Evolutionary conservation across 2,797 vertebrate genomes (phyloP).

Genomic region (Pantherophis vulpinus): DNA sequence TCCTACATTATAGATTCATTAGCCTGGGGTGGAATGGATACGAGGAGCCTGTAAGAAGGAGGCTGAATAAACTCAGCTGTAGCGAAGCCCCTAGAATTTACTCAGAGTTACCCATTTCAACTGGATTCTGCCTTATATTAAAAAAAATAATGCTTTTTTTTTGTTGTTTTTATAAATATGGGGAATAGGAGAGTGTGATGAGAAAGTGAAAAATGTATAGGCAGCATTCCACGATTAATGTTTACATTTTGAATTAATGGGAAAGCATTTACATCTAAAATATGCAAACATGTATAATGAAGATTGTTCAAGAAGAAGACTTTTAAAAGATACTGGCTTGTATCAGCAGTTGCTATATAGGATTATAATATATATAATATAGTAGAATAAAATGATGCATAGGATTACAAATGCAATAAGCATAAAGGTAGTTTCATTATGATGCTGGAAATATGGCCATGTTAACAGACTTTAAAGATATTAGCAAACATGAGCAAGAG

Average conservation of each 20-base stretch:
- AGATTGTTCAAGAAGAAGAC: background rate
- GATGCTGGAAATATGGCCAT: background rate
- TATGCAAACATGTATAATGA: background rate
- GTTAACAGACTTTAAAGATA: background rate
- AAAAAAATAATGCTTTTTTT: background rate
- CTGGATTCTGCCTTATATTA: background rate
- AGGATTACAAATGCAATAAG: background rate
- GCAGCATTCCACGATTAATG: background rate
- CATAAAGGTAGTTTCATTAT: background rate
- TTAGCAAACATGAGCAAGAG: background rate
- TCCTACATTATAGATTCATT: slow-evolving; percentile 5
- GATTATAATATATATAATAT: background rate
- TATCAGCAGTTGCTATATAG: no score
- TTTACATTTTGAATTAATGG: background rate
- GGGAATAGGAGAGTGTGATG: background rate
- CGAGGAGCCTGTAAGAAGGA: background rate
- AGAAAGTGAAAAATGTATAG: background rate
- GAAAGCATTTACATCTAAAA: background rate
- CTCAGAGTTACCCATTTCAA: background rate
- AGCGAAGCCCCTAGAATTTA: background rate
- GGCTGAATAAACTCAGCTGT: background rate
- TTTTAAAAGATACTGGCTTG: background rate
- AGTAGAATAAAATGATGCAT: no score
- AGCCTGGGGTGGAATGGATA: background rate
- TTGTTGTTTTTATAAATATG: background rate